Evolutionary conservation across 2,113 vertebrate genomes (phyloP), one percentile per base, ranked within the genome.

Genomic region (Oryzias javanicus): DNA sequence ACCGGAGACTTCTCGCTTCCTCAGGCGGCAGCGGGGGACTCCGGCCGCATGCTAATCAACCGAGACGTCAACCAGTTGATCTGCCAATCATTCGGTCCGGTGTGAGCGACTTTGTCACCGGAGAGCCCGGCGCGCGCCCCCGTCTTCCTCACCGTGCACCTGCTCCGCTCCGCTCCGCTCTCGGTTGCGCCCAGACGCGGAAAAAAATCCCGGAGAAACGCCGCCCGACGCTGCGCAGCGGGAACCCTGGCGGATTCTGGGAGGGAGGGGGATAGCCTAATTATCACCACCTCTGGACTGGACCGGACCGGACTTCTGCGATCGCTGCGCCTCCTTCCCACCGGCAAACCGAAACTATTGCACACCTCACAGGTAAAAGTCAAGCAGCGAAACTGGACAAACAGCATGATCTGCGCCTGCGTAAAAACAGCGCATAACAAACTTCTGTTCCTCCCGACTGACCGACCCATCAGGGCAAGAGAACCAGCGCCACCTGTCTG

Each of bases 351-450:
- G 88, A 90, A 91, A 91, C 89, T 87, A 91, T 87, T 66, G 74
- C 80, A 71, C 70, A 80, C 81, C 86, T 86, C 80, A 57, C 88
- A 92, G 90, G 90, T 91, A 89, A 87, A 89, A 92, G 83, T 92
- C 87, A 86, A 86, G 86, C 89, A 90, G 82, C 76, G 82, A 82
- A 92, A 93, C 92, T 90, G 88, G 90, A 90, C 91, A 85, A 88
- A 91, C 92, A 88, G 88, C 80, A 48, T 64, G 74, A 24, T 76
- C 72, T 90, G 92, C 92, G 92, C 92, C 79, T 91, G 92, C 90
- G 89, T 86, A 79, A 44, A 86, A 86, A 82, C 77, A 86, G 72
- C 79, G 68, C 76, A 74, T 69, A 83, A 88, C 79, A 92, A 92
- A 89, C 86, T 91, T 92, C 82, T 86, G 84, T 46, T 74, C 63